These are phyloP conservation scores for Riparia riparia DNA, from an alignment of 2,113 vertebrate species.

Conservation along the genomic window DNA sequence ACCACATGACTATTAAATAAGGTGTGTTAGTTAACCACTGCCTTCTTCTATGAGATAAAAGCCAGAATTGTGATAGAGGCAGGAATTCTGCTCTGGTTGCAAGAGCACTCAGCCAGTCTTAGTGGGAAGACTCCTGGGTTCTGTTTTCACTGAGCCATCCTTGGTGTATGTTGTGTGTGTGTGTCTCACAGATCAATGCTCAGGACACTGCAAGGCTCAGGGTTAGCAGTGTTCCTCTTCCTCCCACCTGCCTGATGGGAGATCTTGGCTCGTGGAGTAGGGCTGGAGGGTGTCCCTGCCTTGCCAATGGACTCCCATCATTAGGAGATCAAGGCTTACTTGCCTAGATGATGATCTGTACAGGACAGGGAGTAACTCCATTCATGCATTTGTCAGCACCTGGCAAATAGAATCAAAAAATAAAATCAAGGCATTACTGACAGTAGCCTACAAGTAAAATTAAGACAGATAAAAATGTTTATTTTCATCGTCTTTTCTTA, in stretches of 20 bases:
- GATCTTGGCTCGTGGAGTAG: rapidly evolving
- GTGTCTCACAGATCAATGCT: neutral
- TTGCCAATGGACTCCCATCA: neutral
- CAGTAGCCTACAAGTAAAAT: neutral
- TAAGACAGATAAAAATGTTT: neutral
- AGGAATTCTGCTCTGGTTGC: neutral
- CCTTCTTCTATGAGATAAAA: neutral
- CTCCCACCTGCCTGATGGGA: neutral
- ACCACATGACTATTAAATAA: neutral
- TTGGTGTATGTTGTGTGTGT: neutral
- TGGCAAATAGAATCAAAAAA: neutral
- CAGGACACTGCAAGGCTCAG: rapidly evolving
- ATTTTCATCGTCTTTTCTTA: neutral
- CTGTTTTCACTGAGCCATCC: neutral
- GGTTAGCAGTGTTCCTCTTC: neutral
- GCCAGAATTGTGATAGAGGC: neutral
- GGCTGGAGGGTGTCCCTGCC: neutral
- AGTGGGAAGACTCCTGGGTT: neutral
- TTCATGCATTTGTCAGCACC: neutral
- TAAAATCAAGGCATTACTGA: neutral
- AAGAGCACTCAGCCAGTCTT: neutral
- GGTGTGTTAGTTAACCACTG: neutral
- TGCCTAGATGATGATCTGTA: neutral
- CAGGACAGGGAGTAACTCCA: neutral
- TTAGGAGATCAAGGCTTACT: neutral